phyloP scores from a whole-genome alignment of 1,140 invertebrate genomes.

The Armadillidium nasatum region DNA sequence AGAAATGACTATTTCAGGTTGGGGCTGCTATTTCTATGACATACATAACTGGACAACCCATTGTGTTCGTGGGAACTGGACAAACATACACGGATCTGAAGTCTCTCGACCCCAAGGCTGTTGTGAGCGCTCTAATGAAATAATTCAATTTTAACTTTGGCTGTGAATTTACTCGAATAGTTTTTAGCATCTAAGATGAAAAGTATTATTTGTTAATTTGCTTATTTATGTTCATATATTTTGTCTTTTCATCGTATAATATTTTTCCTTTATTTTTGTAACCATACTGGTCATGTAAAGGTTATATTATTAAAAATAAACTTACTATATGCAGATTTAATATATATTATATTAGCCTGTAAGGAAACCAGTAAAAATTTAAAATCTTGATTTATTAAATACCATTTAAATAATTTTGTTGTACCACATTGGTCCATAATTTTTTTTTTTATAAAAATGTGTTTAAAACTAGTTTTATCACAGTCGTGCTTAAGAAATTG shows the following conservation, averaged over 20 bases:
- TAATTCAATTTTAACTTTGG: slow-evolving; percentile 50
- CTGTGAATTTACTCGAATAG: slow-evolving; percentile 19
- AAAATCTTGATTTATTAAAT: too few species aligned
- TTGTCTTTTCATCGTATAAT: neutral
- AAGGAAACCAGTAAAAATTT: too few species aligned
- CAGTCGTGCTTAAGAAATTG: too few species aligned
- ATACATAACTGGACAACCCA: slow-evolving; percentile 98
- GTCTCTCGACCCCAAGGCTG: slow-evolving; percentile 92
- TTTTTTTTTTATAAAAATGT: too few species aligned
- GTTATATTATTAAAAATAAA: too few species aligned
- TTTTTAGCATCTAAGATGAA: neutral
- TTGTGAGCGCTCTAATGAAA: slow-evolving; percentile 94
- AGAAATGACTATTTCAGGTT: slow-evolving; percentile 59
- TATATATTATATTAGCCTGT: too few species aligned
- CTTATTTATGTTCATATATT: slow-evolving; percentile 11
- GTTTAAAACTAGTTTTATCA: too few species aligned
- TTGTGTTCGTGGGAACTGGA: slow-evolving; percentile 98
- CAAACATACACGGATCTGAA: slow-evolving; percentile 98
- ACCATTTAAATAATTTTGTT: too few species aligned
- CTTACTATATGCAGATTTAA: too few species aligned
- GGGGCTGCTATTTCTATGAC: slow-evolving; percentile 99
- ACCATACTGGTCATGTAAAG: too few species aligned
- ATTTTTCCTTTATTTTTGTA: too few species aligned
- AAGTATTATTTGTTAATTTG: slow-evolving; percentile 4
- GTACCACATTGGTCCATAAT: too few species aligned